These are phyloP conservation scores for Antedon mediterranea DNA, from an alignment of 53 echinoderm and acorn worm species.

Conservation along the genomic window DNA sequence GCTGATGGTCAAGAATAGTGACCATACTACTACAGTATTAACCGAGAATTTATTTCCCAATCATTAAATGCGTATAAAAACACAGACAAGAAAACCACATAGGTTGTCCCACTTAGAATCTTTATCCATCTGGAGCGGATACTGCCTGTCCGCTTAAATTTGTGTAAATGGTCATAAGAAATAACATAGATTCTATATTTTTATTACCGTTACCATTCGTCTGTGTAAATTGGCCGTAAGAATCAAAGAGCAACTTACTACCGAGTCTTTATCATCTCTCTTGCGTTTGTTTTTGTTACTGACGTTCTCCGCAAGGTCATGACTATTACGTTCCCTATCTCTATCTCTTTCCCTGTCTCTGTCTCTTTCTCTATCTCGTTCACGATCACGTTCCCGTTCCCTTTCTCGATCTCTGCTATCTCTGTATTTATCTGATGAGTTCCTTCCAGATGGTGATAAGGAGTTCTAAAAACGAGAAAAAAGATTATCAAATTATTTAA, in stretches of 20 bases:
- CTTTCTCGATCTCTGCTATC: not conserved
- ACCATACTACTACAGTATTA: no score
- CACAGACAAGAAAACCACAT: not conserved
- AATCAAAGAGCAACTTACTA: slow-evolving; percentile 35
- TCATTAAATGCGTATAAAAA: not conserved
- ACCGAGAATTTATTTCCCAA: no score
- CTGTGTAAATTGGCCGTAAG: no score
- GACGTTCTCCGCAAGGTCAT: slow-evolving; percentile 21
- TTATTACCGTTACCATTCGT: no score
- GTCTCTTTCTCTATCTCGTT: not conserved
- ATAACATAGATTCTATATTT: no score
- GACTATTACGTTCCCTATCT: not conserved
- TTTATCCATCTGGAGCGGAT: no score
- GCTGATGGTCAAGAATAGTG: no score
- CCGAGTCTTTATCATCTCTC: slow-evolving; percentile 89
- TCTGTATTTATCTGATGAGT: slow-evolving; percentile 7
- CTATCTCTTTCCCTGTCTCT: slow-evolving; percentile 33
- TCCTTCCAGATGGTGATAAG: slow-evolving; percentile 54
- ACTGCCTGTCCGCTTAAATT: slow-evolving; percentile 2
- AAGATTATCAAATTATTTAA: not conserved
- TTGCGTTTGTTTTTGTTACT: slow-evolving; percentile 63
- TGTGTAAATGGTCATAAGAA: no score
- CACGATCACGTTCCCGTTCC: not conserved
- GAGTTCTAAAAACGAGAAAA: slow-evolving; percentile 56
- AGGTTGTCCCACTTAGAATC: no score